A percentile compares a stretch with the other conserved stretches of the same genome.
These are phyloP conservation scores for Lithophane semibrunnea DNA, from an alignment of 2,888 invertebrate species.

Conservation along the genomic window DNA sequence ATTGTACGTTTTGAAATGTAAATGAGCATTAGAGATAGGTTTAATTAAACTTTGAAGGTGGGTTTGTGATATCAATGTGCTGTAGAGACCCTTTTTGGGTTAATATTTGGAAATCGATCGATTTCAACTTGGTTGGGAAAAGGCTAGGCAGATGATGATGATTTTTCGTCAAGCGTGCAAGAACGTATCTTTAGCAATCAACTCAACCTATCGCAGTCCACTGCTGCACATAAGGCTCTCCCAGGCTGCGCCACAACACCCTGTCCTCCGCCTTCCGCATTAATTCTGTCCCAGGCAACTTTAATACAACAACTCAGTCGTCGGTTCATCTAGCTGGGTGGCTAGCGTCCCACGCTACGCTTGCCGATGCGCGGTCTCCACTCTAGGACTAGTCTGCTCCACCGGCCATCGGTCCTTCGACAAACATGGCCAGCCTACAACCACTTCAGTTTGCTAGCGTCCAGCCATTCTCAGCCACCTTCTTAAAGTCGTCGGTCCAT, in stretches of 20 bases:
- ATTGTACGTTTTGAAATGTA: slow-evolving; percentile 16
- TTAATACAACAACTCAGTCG: not conserved
- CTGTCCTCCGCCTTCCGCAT: not conserved
- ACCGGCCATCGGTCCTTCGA: no score
- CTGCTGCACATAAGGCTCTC: no score
- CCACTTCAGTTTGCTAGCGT: no score
- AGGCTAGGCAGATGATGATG: no score
- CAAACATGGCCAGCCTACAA: no score
- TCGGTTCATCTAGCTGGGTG: not conserved
- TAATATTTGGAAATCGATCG: not conserved
- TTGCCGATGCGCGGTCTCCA: no score
- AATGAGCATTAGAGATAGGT: slow-evolving; percentile 1
- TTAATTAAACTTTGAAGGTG: not conserved
- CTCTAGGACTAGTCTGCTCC: no score
- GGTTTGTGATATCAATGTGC: not conserved
- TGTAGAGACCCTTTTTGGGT: not conserved
- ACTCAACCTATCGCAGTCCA: no score
- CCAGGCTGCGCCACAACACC: not conserved
- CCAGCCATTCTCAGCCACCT: no score
- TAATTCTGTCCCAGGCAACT: not conserved
- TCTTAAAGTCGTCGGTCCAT: no score
- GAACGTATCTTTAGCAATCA: not conserved
- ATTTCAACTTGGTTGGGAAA: not conserved
- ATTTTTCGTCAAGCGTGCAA: not conserved
- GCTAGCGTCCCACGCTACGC: not conserved